Conservation (phyloP, 2,888 invertebrate species). For the Hylaea fasciaria region DNA sequence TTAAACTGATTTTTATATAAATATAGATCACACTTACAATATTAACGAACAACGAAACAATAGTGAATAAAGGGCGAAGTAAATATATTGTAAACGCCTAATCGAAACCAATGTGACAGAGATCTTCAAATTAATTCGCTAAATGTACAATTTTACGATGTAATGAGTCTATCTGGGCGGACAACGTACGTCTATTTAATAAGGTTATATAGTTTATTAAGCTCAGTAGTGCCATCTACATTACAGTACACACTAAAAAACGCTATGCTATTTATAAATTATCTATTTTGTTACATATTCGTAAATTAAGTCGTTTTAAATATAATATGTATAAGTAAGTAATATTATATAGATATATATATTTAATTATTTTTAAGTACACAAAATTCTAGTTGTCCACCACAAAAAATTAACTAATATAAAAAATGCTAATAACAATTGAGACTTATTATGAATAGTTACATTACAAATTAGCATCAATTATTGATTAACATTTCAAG, state of each 20-base stretch:
- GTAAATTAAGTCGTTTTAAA: conserved; percentile 37
- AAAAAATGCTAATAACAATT: conserved; percentile 64
- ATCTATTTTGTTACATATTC: conserved; percentile 20
- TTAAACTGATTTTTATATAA: conserved; percentile 26
- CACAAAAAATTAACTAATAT: conserved; percentile 60
- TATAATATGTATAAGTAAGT: no score
- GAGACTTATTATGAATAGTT: conserved; percentile 41
- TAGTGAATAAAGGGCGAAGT: conserved; percentile 59
- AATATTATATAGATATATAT: no score
- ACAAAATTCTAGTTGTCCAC: conserved; percentile 34
- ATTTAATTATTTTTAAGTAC: conserved; percentile 42
- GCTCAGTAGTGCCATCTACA: conserved; percentile 36
- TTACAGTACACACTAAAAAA: conserved; percentile 29
- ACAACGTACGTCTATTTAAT: conserved; percentile 39
- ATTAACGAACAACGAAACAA: conserved; percentile 50
- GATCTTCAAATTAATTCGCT: conserved; percentile 73
- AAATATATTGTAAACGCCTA: conserved; percentile 58
- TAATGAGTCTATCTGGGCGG: conserved; percentile 57
- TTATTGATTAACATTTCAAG: conserved; percentile 60
- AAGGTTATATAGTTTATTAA: conserved; percentile 36
- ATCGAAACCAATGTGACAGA: conserved; percentile 47
- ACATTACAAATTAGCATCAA: conserved; percentile 45
- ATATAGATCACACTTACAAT: conserved; percentile 46
- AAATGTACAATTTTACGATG: conserved; percentile 47
- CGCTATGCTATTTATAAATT: conserved; percentile 24